Conservation (phyloP, 2,113 vertebrate species). For the Panurus biarmicus region DNA sequence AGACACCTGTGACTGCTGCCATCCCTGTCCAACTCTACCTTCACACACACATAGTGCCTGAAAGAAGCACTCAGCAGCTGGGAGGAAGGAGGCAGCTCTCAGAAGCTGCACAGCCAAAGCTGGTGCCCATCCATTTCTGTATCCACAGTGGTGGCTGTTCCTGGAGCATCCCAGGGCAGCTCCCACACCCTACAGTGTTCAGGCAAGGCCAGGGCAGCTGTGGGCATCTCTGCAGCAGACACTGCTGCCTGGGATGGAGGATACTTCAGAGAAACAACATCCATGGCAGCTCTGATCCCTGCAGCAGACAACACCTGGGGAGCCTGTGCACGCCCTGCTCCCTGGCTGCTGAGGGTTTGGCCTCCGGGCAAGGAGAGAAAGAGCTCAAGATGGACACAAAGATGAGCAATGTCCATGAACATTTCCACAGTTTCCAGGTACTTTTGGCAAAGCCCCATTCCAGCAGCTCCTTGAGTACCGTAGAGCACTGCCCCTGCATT, state of each 20-base stretch:
- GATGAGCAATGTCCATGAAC: rapidly evolving
- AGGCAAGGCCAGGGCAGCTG: background rate
- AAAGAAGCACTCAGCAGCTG: background rate
- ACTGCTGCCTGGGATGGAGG: rapidly evolving
- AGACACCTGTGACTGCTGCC: background rate
- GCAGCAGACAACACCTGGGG: background rate
- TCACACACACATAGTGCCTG: rapidly evolving
- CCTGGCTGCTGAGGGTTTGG: background rate
- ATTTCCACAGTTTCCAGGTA: background rate
- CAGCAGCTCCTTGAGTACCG: background rate
- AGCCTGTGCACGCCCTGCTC: background rate
- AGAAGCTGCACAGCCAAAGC: rapidly evolving
- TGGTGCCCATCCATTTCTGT: background rate
- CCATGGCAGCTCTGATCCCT: background rate
- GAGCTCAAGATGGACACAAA: background rate
- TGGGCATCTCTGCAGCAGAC: background rate
- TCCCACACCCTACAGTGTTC: rapidly evolving
- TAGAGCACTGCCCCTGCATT: background rate
- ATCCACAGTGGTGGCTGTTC: background rate
- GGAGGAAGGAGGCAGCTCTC: background rate
- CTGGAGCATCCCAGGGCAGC: background rate
- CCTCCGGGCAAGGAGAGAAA: background rate
- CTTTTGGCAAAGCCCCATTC: background rate
- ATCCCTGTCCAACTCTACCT: background rate
- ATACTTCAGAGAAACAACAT: background rate